A percentile compares a stretch with the other conserved stretches of the same genome.
phyloP scores from a whole-genome alignment of 1,140 invertebrate species.

The Drosophila guanche region DNA sequence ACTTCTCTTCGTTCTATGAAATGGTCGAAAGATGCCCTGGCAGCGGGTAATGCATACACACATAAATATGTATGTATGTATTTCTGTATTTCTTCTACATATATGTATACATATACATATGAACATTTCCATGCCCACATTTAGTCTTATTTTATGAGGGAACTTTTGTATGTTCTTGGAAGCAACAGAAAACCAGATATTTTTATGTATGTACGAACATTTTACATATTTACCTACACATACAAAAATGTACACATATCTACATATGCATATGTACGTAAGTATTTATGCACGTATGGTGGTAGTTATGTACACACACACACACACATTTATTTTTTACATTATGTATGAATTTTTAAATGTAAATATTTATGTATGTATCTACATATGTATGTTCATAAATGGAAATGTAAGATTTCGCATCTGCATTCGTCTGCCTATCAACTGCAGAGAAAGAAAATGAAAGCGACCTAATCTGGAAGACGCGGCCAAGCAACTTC shows the following conservation, averaged over 20 bases:
- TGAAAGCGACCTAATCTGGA: conserved; percentile 23
- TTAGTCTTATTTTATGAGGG: conserved; percentile 60
- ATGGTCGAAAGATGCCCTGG: conserved; percentile 22
- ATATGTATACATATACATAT: conserved; percentile 18
- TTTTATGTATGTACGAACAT: background rate
- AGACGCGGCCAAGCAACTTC: no score
- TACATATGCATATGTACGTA: background rate
- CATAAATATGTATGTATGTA: background rate
- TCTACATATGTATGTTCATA: conserved; percentile 7
- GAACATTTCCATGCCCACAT: conserved; percentile 21
- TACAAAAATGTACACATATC: conserved; percentile 4
- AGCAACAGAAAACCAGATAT: conserved; percentile 66
- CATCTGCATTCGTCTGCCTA: conserved; percentile 1
- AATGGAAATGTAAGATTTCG: conserved; percentile 12
- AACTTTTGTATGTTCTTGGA: conserved; percentile 64
- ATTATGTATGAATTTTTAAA: conserved; percentile 25
- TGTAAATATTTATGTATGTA: background rate
- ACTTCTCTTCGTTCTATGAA: conserved; percentile 37
- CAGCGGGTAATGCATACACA: conserved; percentile 20
- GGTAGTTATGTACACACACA: background rate
- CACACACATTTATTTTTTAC: background rate
- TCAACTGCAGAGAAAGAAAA: conserved; percentile 24
- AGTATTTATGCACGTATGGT: conserved; percentile 3
- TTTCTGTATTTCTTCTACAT: conserved; percentile 8
- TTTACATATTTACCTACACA: conserved; percentile 1